These are phyloP conservation scores for Amphiprion percula DNA, from an alignment of 2,113 vertebrate species.

Conservation along the genomic window DNA sequence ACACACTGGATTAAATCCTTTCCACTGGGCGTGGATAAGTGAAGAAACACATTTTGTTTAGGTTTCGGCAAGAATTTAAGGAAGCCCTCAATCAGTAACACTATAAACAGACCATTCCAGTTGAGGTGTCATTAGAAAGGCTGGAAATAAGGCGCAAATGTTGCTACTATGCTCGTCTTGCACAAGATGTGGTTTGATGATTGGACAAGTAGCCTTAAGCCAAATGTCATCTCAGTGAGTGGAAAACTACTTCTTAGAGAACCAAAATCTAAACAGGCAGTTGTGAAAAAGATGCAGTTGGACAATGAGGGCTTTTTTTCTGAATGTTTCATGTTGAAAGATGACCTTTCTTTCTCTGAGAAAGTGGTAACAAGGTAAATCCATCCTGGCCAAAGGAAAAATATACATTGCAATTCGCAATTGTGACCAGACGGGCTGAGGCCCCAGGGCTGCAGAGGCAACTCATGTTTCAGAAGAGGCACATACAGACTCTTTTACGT, in stretches of 20 bases:
- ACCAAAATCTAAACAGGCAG: constrained; percentile 74
- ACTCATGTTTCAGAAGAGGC: constrained; percentile 21
- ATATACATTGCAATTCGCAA: constrained; percentile 73
- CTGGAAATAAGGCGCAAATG: constrained; percentile 69
- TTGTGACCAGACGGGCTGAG: constrained; percentile 43
- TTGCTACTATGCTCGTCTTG: constrained; percentile 66
- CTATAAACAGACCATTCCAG: constrained; percentile 80
- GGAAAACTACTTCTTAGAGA: constrained; percentile 72
- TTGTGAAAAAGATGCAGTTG: constrained; percentile 54
- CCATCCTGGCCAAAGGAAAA: constrained; percentile 63
- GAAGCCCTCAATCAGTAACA: constrained; percentile 81
- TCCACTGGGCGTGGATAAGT: constrained; percentile 74
- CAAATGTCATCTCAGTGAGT: constrained; percentile 70
- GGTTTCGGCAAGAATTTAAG: constrained; percentile 76
- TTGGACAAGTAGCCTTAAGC: constrained; percentile 70
- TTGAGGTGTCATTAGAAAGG: constrained; percentile 76
- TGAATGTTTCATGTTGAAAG: constrained; percentile 51
- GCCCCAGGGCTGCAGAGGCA: constrained; percentile 13
- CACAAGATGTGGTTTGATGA: constrained; percentile 77
- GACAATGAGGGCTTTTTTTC: constrained; percentile 66
- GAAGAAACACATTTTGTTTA: constrained; percentile 81
- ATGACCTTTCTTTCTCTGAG: constrained; percentile 33
- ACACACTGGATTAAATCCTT: constrained; percentile 56
- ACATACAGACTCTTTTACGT: background rate
- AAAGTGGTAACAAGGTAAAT: constrained; percentile 68